Base-by-base conservation (phyloP, 2,797 vertebrate species). In the Valencia hispanica region DNA sequence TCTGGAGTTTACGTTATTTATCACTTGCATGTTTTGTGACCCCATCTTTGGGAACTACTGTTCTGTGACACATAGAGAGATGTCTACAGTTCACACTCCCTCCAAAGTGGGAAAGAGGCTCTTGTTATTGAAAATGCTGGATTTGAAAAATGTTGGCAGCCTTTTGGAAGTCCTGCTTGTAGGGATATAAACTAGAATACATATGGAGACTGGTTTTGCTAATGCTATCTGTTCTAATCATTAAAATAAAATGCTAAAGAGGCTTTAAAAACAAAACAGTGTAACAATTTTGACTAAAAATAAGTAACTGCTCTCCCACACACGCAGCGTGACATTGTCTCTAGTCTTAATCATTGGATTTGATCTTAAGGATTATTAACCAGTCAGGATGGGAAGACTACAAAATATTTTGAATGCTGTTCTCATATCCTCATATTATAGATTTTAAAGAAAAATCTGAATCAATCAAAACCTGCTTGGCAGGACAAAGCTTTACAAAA, bases 401-500 rank as follows among this genome's bases (percentile, higher is more conserved):
- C 59, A 20, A 63, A 63, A 22, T 63, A 18, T 63, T 9, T 1
- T 10, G 8, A 17, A 20, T 20, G 6, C 59, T 20, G 30, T 20
- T 22, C 9, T 65, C 78, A 6, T 74, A 17, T 63, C 8, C 48
- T 22, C 11, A 17, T 74, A 18, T 61, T 30, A 30, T 75, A 75
- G 77, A 4, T 47, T 25, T 48, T 17, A 51, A 18, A 20, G 47
- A 48, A 22, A 39, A 65, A 36, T 39, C 18, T 2, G 18, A 65
- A 36, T 65, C 34, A 39, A 20, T 32, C 61, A 39, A 65, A 59
- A 59, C 6, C 55, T 30, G 55, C 55, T 59, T 32, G 27, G 17
- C 55, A 32, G n/a, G 27, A 2, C 15, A 59, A 36, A 20, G 30
- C 36, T 15, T 41, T 1, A 22, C 6, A 27, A 10, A 15, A 1